Evolutionary conservation across 1,140 invertebrate genomes (phyloP), one percentile per base, ranked within the genome.

Genomic region (Rhyzopertha dominica): DNA sequence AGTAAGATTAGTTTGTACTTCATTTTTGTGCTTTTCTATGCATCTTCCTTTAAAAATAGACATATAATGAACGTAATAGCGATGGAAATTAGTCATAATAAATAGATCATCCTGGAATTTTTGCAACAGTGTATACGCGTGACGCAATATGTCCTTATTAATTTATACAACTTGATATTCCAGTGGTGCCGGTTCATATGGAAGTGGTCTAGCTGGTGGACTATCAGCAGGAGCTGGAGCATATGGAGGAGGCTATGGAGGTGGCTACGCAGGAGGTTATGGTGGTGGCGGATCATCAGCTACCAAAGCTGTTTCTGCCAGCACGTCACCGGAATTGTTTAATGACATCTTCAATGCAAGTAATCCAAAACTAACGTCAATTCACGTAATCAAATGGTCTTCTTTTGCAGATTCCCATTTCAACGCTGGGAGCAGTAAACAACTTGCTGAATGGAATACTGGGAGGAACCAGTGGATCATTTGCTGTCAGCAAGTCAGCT

Each of bases 351-450:
- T 51, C 20, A 47, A 47, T 51, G 49, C 47, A 34, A 47, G 39
- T 42, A 28, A 14, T n/a, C 22, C 4, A 19, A n/a, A n/a, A n/a
- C n/a, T n/a, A n/a, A n/a, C n/a, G n/a, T n/a, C n/a, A n/a, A n/a
- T 5, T 12, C 5, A 12, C 12, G 7, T 32, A 32, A 26, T 7
- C 24, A n/a, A 32, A 32, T n/a, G n/a, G n/a, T n/a, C n/a, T n/a
- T 48, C 43, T 47, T 19, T 63, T 65, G 22, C 57, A 79, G 77
- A 79, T 79, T 58, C 77, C 77, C 18, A 77, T 78, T 54, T 75
- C 77, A 41, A 74, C 76, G 22, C 54, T 79, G 47, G 69, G 68
- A 12, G 76, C 77, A 36, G 77, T 79, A 22, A 78, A 76, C 51
- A 49, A 49, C 12, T 24, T 47, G 9, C 25, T 46, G 13, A 36